Base-by-base conservation (phyloP, 2,888 invertebrate genomes). In the Epistrophella euchroma region DNA sequence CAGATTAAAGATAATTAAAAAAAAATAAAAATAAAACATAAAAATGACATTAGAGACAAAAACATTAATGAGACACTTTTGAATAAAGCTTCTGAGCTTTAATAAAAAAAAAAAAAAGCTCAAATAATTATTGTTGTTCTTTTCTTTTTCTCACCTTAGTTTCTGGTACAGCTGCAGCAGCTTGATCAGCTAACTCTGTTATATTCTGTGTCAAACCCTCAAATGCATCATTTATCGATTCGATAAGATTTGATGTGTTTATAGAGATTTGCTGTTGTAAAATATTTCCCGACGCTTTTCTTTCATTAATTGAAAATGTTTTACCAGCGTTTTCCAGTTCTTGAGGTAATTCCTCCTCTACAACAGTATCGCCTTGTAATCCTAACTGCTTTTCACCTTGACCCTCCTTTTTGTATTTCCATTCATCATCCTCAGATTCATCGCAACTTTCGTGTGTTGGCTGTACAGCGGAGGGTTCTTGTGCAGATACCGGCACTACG, bases 401-500 rank as follows among this genome's bases (percentile, higher is more conserved):
- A 90, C 94, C 95, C 91, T 95, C 94, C 89, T 94, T 95, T 89
- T 94, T 95, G 92, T 96, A 97, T 92, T 97, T 96, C 97, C 96
- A 97, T 95, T 97, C 97, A 95, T 97, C 97, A 93, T 97, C 97
- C 89, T 91, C 91, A 55, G 82, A 82, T 56, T 86, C 86, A 77
- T 86, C 77, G 60, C 86, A 74, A 55, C 86, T 86, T 25, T 86
- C 86, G 32, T 82, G 82, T 66, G 82, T 77, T n/a, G 86, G 86
- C 45, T 74, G 77, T 6, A 82, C 77, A 52, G 52, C 77, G 11
- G 74, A 82, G 15, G 86, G 86, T 60, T 86, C 86, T 66, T 86
- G 82, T 60, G 64, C 55, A 50, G 82, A 50, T 45, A 74, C 77
- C 64, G 73, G 47, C 25, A 73, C 55, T 32, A 50, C 40, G 43